These are phyloP conservation scores for Peromyscus polionotus DNA, from an alignment of 2,113 vertebrate species.

Conservation along the genomic window DNA sequence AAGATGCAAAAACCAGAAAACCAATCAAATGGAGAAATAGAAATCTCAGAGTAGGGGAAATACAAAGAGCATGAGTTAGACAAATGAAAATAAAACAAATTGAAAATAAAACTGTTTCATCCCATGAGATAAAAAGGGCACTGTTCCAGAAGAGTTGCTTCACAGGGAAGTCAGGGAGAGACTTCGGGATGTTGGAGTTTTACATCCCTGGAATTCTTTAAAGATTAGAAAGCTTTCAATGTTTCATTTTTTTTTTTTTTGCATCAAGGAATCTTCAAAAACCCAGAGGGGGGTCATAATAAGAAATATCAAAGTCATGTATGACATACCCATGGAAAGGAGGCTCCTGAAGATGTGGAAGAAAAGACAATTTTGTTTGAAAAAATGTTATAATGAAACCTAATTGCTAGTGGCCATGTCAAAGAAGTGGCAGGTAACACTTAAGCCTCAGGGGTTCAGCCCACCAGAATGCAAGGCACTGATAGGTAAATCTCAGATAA, in stretches of 20 bases:
- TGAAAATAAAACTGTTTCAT: not conserved
- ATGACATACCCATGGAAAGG: not conserved
- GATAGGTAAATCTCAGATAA: too few species aligned
- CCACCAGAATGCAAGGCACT: too few species aligned
- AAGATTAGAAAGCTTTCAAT: not conserved
- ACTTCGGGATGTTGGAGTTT: not conserved
- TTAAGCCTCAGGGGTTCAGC: too few species aligned
- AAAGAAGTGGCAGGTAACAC: too few species aligned
- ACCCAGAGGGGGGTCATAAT: not conserved
- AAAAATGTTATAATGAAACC: not conserved
- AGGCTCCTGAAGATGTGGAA: not conserved
- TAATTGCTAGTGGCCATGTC: not conserved
- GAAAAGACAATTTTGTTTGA: not conserved
- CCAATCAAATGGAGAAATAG: not conserved
- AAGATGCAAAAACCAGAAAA: not conserved
- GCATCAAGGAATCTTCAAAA: not conserved
- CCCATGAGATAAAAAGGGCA: not conserved
- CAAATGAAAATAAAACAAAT: slow-evolving; percentile 27
- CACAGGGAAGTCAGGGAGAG: not conserved
- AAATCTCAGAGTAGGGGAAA: not conserved
- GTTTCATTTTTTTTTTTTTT: not conserved
- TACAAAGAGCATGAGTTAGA: not conserved
- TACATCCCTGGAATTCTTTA: not conserved
- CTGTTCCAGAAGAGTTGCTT: not conserved
- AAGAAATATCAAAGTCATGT: not conserved